Percentiles rank a stretch among this genome's conserved stretches.
These are phyloP conservation scores for Myiozetetes cayanensis DNA, from an alignment of 2,113 vertebrate species.

Conservation along the genomic window DNA sequence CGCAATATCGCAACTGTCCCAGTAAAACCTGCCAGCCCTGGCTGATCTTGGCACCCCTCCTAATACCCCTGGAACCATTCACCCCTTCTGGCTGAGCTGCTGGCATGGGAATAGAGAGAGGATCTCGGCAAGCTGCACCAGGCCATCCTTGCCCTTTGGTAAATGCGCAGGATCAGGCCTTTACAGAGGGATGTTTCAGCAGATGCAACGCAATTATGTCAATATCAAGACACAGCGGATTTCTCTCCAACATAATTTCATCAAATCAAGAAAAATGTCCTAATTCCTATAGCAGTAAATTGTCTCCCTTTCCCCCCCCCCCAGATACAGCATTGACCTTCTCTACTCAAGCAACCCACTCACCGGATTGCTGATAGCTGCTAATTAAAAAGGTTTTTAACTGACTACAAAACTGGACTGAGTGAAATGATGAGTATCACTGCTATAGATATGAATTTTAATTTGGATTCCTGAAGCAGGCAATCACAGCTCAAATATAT, in stretches of 20 bases:
- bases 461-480: neutral
- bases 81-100: constrained; percentile 12
- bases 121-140: neutral
- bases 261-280: constrained; percentile 35
- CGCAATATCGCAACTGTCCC: neutral
- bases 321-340: constrained; percentile 7
- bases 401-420: neutral
- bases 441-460: neutral
- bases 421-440: neutral
- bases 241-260: constrained; percentile 6
- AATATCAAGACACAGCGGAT: constrained; percentile 7
- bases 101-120: constrained; percentile 45
- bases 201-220: neutral
- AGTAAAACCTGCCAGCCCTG: constrained; percentile 27
- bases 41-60: neutral
- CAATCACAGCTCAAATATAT: neutral
- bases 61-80: constrained; percentile 40
- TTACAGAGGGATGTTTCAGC: neutral
- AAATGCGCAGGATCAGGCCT: neutral
- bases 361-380: constrained; percentile 9
- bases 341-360: neutral
- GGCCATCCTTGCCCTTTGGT: constrained; percentile 51
- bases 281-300: neutral
- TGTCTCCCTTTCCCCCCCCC: neutral
- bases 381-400: constrained; percentile 33